A percentile compares a stretch with the other conserved stretches of the same genome.
phyloP scores from a whole-genome alignment of 2,797 vertebrate species.

The Helostoma temminkii region DNA sequence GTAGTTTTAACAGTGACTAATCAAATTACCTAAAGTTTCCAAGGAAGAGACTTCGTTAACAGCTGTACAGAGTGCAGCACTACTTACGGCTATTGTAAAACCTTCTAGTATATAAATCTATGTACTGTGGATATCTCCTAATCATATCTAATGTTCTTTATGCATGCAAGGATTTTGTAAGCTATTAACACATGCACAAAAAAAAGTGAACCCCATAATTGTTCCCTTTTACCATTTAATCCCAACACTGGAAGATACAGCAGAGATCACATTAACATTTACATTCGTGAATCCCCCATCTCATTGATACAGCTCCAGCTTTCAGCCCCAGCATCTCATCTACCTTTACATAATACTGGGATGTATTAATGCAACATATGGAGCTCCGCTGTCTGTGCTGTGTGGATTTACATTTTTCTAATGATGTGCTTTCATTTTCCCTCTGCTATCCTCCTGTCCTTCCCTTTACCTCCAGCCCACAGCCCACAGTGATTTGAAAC shows the following conservation, averaged over 20 bases:
- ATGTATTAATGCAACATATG: conserved; percentile 76
- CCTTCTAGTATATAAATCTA: conserved; percentile 59
- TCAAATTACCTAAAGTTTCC: conserved; percentile 70
- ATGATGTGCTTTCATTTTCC: conserved; percentile 79
- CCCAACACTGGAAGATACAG: conserved; percentile 75
- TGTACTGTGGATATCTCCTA: conserved; percentile 63
- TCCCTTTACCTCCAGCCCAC: conserved; percentile 82
- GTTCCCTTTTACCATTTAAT: conserved; percentile 81
- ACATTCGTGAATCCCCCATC: conserved; percentile 75
- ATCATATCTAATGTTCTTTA: conserved; percentile 73
- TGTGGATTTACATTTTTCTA: conserved; percentile 82
- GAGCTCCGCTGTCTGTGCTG: conserved; percentile 70
- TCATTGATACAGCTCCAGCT: conserved; percentile 72
- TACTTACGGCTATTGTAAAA: conserved; percentile 54
- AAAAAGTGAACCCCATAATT: conserved; percentile 70
- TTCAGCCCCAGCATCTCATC: conserved; percentile 70
- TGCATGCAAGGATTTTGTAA: conserved; percentile 73
- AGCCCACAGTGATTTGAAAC: conserved; percentile 81
- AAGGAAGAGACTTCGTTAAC: conserved; percentile 63
- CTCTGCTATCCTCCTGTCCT: conserved; percentile 77
- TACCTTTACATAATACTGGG: conserved; percentile 79
- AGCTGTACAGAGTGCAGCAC: conserved; percentile 51
- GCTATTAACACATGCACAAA: conserved; percentile 73
- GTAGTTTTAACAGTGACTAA: conserved; percentile 67
- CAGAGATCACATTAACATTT: conserved; percentile 82